Base-by-base conservation (phyloP, 2,113 vertebrate species). In the Pterocles orientalis region DNA sequence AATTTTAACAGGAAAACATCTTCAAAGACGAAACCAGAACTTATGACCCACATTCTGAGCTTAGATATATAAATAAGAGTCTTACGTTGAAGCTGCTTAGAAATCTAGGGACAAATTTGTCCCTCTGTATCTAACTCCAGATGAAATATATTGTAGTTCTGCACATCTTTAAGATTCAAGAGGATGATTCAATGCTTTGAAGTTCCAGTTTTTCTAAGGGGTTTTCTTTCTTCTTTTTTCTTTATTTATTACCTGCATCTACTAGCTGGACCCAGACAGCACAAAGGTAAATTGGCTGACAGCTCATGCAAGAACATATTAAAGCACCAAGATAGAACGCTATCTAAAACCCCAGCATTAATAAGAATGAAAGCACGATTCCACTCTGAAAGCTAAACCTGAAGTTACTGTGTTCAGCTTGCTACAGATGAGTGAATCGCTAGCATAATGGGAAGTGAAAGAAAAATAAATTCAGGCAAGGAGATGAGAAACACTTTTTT, bases 391-490 rank as follows among this genome's bases (percentile, higher is more conserved):
- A 90, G 62, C 41, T 77, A 47, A 58, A 82, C 51, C 56, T 78
- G 89, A 82, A 85, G 73, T 79, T 80, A 18, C 47, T 85, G 31
- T 82, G 18, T 78, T 94, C 82, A 53, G 39, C 24, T 66, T 89
- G n/a, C 48, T 91, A 53, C 57, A 88, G 89, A 82, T 48, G 57
- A 58, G 19, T 43, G 56, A 86, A 8, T 39, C 0, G 0, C 45
- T 66, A 50, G 23, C 2, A 5, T 73, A 95, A 90, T 53, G 82
- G 50, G 34, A 92, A 96, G 57, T 34, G 66, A 88, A 92, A 85
- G 5, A 4, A 78, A 83, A 92, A 94, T 70, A 90, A 89, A 93
- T 88, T 90, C 77, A 97, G 76, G 31, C 43, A 77, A 45, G 48
- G 72, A 0, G 0, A 56, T 66, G 50, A 76, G 89, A 95, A 96